A percentile compares a stretch with the other conserved stretches of the same genome.
Conservation (phyloP, 2,113 vertebrate species). For the Carlito syrichta region DNA sequence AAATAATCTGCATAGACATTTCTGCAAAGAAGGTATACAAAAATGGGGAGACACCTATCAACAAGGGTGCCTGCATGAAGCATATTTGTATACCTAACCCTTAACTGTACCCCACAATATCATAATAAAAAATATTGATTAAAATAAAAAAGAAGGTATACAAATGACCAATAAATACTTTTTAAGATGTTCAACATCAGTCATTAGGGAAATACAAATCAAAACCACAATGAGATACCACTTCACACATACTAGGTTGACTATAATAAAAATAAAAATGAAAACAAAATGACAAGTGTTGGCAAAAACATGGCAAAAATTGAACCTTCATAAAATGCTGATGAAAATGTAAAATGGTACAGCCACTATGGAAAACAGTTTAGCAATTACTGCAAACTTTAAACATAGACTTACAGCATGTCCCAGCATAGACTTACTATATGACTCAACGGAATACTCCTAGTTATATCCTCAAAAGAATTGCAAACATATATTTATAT, state of each 20-base stretch:
- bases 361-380: neutral
- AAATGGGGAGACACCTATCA: too few relatives aligned
- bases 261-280: neutral
- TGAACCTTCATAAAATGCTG: neutral
- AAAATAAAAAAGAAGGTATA: slow-evolving; percentile 16
- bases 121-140: too few relatives aligned
- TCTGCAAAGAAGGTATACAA: slow-evolving; percentile 20
- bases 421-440: neutral
- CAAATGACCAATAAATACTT: neutral
- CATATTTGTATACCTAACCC: too few relatives aligned
- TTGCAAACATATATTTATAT: neutral
- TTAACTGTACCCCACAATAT: too few relatives aligned
- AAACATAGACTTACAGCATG: neutral
- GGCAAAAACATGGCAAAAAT: neutral
- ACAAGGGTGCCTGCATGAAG: too few relatives aligned
- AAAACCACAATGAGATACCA: neutral
- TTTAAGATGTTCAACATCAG: neutral
- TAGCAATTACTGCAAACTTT: neutral
- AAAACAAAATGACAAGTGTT: neutral
- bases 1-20: neutral
- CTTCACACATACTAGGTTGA: neutral
- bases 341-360: neutral
- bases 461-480: neutral
- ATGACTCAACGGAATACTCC: neutral
- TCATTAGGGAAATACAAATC: neutral